These are phyloP conservation scores for Cynaeus angustus DNA, from an alignment of 2,888 invertebrate genomes.

Conservation along the genomic window DNA sequence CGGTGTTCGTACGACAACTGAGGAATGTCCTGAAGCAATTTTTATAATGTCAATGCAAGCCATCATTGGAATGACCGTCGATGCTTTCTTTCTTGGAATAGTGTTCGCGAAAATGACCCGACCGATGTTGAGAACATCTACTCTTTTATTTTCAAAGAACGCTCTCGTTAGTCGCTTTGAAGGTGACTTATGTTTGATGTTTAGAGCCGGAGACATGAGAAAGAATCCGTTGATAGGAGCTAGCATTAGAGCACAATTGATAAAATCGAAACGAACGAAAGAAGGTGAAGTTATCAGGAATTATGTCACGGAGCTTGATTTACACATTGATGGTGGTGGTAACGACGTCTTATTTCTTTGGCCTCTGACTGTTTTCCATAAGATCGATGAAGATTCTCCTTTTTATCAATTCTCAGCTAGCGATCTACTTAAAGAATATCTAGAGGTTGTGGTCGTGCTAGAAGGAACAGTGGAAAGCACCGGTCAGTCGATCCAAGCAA, in stretches of 20 bases:
- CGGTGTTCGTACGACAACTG: slow-evolving; percentile 88
- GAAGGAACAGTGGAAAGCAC: slow-evolving; percentile 95
- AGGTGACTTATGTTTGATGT: slow-evolving; percentile 88
- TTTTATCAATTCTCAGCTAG: slow-evolving; percentile 91
- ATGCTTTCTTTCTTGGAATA: slow-evolving; percentile 84
- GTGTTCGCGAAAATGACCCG: slow-evolving; percentile 96
- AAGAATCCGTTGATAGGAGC: slow-evolving; percentile 95
- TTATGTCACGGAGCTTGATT: slow-evolving; percentile 85
- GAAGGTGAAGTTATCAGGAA: slow-evolving; percentile 87
- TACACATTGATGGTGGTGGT: slow-evolving; percentile 81
- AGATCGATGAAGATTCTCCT: slow-evolving; percentile 89
- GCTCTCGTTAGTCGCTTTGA: slow-evolving; percentile 91
- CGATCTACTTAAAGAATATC: slow-evolving; percentile 87
- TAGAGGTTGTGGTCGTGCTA: slow-evolving; percentile 90
- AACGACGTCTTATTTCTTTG: slow-evolving; percentile 95
- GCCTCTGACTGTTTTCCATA: slow-evolving; percentile 95
- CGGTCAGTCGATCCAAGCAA: slow-evolving; percentile 84
- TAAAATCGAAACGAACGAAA: slow-evolving; percentile 82
- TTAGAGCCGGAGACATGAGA: slow-evolving; percentile 95
- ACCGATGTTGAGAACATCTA: slow-evolving; percentile 94
- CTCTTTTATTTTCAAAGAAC: slow-evolving; percentile 91
- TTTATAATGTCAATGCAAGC: slow-evolving; percentile 96
- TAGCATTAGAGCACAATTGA: slow-evolving; percentile 86
- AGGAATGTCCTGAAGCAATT: slow-evolving; percentile 95
- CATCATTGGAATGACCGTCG: slow-evolving; percentile 73